phyloP scores from a whole-genome alignment of 64 coral and sea anemone genomes.

The Catalaphyllia jardinei region DNA sequence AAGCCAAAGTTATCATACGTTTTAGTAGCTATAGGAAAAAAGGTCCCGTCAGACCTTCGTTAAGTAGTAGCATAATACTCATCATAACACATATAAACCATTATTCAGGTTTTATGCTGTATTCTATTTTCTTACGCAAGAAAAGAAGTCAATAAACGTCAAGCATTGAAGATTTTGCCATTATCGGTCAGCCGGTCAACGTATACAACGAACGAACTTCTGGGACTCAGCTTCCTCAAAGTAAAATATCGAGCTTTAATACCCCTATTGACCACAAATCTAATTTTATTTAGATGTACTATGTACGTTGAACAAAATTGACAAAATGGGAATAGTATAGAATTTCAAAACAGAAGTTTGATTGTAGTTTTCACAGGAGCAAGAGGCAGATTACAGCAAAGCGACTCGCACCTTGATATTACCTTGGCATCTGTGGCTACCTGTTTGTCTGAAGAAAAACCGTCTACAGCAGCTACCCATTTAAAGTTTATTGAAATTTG shows the following conservation, averaged over 20 bases:
- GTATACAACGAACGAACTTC: background rate
- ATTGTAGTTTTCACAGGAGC: background rate
- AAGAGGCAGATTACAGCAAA: slow-evolving; percentile 1
- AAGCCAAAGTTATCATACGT: no score
- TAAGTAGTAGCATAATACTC: no score
- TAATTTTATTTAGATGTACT: background rate
- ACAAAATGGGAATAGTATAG: background rate
- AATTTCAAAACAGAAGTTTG: background rate
- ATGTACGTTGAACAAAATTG: background rate
- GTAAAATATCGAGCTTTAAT: background rate
- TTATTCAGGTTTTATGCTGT: no score
- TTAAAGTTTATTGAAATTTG: slow-evolving; percentile 26
- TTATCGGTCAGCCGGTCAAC: no score
- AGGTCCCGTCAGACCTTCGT: no score
- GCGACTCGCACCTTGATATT: background rate
- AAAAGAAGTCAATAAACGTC: no score
- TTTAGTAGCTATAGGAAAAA: no score
- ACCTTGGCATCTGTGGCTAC: slow-evolving; percentile 18
- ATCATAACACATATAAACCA: no score
- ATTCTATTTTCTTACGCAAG: no score
- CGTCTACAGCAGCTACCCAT: background rate
- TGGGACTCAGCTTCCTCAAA: background rate
- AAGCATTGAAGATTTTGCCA: no score
- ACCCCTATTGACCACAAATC: background rate
- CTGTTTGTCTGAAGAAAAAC: background rate